A percentile compares a stretch with the other conserved stretches of the same genome.
phyloP scores from a whole-genome alignment of 2,797 vertebrate species.

The Phrynocephalus forsythii region DNA sequence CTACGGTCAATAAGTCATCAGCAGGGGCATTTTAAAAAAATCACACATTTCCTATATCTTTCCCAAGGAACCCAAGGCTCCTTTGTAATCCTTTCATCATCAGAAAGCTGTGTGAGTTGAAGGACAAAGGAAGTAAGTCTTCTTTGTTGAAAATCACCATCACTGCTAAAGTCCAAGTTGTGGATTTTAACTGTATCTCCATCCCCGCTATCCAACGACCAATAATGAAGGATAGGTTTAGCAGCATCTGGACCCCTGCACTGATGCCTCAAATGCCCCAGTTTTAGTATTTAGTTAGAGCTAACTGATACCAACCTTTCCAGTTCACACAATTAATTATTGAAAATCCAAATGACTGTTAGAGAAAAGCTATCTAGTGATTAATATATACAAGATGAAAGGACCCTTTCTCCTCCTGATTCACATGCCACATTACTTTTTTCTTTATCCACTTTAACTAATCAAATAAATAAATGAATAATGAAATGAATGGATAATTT shows the following conservation, averaged over 20 bases:
- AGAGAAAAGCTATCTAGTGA: not conserved
- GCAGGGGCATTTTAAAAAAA: no score
- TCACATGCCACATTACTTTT: slow-evolving; percentile 18
- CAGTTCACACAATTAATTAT: no score
- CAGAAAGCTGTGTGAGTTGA: no score
- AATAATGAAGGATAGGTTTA: not conserved
- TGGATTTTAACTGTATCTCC: not conserved
- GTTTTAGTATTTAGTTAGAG: not conserved
- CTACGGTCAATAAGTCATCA: no score
- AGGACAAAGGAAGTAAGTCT: not conserved
- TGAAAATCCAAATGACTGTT: not conserved
- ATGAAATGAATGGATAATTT: slow-evolving; percentile 57
- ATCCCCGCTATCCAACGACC: not conserved
- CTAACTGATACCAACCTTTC: not conserved
- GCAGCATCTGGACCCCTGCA: not conserved
- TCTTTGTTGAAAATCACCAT: no score
- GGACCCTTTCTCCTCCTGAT: not conserved
- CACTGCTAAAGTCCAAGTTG: no score
- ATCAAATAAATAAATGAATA: not conserved
- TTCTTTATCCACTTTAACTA: not conserved
- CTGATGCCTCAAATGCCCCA: not conserved
- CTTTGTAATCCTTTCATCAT: no score
- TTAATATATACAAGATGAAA: not conserved
- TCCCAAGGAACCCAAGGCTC: no score
- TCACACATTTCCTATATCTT: no score